Conservation (phyloP, 1,140 invertebrate species). For the Megalopta genalis region DNA sequence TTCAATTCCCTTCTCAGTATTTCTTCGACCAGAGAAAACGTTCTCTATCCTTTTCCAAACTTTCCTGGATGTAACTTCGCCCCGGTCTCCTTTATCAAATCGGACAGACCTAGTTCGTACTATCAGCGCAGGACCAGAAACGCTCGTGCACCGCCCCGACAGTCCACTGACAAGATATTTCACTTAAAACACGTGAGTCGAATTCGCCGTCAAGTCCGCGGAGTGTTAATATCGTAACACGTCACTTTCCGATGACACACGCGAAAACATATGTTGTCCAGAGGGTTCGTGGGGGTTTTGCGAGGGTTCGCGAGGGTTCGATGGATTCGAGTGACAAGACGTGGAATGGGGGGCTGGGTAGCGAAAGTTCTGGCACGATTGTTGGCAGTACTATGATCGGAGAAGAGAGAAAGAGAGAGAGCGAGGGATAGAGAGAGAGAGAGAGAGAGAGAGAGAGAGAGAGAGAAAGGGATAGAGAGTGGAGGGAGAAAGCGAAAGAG, state of each 20-base stretch:
- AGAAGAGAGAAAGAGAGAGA: not conserved
- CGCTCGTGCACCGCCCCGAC: too few relatives aligned
- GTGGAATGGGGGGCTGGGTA: too few relatives aligned
- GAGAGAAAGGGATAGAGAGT: too few relatives aligned
- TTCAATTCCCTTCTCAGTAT: too few relatives aligned
- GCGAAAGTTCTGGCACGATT: constrained; percentile 43
- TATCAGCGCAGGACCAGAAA: too few relatives aligned
- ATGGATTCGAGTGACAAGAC: constrained; percentile 28
- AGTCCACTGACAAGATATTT: not conserved
- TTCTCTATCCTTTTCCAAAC: too few relatives aligned
- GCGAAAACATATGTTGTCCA: constrained; percentile 37
- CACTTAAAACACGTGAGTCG: too few relatives aligned
- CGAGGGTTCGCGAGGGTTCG: constrained; percentile 8
- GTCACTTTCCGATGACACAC: constrained; percentile 32
- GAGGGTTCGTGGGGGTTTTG: not conserved
- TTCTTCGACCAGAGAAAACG: too few relatives aligned
- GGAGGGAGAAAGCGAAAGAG: not conserved
- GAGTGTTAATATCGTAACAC: not conserved
- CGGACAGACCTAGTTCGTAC: too few relatives aligned
- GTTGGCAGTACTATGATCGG: constrained; percentile 35
- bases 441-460: not conserved
- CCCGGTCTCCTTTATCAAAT: too few relatives aligned
- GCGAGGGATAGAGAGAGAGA: not conserved
- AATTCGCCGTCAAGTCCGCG: not conserved
- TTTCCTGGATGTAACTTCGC: too few relatives aligned